Conservation (phyloP, 1,140 invertebrate genomes). For the Leptopilina boulardi region DNA sequence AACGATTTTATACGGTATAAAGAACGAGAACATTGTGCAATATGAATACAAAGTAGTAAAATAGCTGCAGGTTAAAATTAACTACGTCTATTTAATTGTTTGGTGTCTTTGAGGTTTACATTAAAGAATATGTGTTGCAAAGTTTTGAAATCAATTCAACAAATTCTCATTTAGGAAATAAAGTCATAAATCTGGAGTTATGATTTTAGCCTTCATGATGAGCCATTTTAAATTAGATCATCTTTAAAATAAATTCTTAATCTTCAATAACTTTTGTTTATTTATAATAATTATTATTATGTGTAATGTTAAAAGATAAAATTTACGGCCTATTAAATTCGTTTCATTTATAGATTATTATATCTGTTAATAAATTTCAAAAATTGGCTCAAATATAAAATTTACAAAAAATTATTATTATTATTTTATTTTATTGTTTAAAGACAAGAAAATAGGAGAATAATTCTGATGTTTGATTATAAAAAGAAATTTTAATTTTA, state of each 20-base stretch:
- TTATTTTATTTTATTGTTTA: too few species aligned
- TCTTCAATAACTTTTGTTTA: too few species aligned
- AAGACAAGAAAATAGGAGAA: too few species aligned
- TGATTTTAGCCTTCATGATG: neutral
- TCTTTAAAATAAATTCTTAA: neutral
- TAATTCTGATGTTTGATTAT: too few species aligned
- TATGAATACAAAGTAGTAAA: constrained; percentile 10
- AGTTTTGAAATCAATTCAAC: neutral
- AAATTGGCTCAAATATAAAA: too few species aligned
- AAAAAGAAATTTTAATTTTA: too few species aligned
- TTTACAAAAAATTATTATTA: too few species aligned
- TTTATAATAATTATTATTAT: too few species aligned
- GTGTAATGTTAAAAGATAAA: neutral
- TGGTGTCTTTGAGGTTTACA: neutral
- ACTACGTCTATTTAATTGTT: neutral
- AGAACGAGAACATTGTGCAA: neutral
- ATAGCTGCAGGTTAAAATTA: constrained; percentile 17
- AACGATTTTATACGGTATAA: neutral
- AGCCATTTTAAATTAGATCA: neutral
- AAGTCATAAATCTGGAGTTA: neutral
- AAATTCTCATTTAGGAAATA: constrained; percentile 14
- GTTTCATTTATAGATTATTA: too few species aligned
- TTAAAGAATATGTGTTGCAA: neutral
- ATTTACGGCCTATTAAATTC: neutral
- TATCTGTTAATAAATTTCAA: too few species aligned